These are phyloP conservation scores for Margarornis squamiger DNA, from an alignment of 2,797 vertebrate species.

Conservation along the genomic window DNA sequence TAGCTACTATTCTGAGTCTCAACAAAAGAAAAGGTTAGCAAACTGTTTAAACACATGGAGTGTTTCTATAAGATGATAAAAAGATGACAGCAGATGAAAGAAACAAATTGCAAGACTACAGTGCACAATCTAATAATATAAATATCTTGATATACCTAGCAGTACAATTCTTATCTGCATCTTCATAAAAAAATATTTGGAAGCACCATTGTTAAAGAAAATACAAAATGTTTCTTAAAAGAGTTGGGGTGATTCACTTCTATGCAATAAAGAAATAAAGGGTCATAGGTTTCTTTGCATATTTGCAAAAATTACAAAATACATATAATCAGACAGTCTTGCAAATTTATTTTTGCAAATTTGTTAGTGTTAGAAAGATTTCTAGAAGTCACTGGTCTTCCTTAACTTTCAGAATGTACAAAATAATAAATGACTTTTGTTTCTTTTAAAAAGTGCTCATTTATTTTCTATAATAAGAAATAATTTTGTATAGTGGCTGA, in stretches of 20 bases:
- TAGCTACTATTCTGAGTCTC: not conserved
- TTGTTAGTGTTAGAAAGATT: not conserved
- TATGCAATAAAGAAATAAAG: not conserved
- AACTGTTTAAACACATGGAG: not conserved
- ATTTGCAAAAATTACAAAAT: not conserved
- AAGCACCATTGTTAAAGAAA: not conserved
- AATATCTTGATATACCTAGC: not conserved
- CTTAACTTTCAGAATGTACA: not conserved
- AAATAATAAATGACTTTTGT: not conserved
- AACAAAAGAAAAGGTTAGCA: not conserved
- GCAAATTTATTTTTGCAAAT: not conserved
- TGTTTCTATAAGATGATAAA: not conserved
- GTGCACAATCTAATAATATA: not conserved
- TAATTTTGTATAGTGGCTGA: not conserved
- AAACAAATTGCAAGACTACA: not conserved
- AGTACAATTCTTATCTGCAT: not conserved
- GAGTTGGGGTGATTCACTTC: not conserved
- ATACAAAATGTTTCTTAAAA: not conserved
- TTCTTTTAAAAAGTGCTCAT: not conserved
- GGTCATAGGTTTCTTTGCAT: not conserved
- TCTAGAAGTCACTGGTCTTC: not conserved
- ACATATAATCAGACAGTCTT: rapidly evolving
- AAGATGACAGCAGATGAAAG: not conserved
- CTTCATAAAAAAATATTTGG: not conserved
- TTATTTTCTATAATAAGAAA: not conserved